A percentile compares a stretch with the other conserved stretches of the same genome.
Evolutionary conservation across 2,113 vertebrate species (phyloP).

Genomic region (Eolophus roseicapilla): DNA sequence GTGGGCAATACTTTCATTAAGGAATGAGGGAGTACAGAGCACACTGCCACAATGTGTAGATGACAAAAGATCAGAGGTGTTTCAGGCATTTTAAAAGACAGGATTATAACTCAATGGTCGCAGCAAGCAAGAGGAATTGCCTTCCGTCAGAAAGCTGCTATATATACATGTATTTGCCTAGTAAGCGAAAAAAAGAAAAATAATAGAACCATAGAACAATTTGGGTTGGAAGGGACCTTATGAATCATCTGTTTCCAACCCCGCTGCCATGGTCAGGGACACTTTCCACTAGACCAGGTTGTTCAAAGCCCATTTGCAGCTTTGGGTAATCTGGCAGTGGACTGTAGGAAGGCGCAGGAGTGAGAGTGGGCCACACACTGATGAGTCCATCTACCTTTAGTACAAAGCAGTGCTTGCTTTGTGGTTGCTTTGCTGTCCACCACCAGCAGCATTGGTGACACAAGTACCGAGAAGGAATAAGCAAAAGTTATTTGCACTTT

Average conservation of each 20-base stretch:
- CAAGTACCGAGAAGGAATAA: background rate
- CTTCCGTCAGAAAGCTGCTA: background rate
- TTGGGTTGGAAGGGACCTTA: background rate
- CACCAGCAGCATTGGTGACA: background rate
- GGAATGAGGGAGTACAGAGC: background rate
- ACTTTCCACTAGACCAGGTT: background rate
- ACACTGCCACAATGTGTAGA: background rate
- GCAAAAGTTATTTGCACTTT: background rate
- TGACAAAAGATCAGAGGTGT: background rate
- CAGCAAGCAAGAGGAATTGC: background rate
- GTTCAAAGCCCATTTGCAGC: background rate
- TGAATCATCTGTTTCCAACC: background rate
- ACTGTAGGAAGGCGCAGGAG: background rate
- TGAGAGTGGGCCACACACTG: background rate
- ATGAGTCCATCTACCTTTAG: accelerated
- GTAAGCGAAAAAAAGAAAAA: background rate
- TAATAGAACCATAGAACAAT: background rate
- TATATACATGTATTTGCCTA: background rate
- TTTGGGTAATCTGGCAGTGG: background rate
- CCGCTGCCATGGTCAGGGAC: background rate
- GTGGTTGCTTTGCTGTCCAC: background rate
- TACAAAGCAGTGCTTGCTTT: background rate
- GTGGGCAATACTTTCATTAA: accelerated
- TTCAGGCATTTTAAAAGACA: background rate
- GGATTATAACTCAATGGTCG: background rate